Evolutionary conservation across 2,113 vertebrate species (phyloP), one percentile per base, ranked within the genome.

Genomic region (Cololabis saira): DNA sequence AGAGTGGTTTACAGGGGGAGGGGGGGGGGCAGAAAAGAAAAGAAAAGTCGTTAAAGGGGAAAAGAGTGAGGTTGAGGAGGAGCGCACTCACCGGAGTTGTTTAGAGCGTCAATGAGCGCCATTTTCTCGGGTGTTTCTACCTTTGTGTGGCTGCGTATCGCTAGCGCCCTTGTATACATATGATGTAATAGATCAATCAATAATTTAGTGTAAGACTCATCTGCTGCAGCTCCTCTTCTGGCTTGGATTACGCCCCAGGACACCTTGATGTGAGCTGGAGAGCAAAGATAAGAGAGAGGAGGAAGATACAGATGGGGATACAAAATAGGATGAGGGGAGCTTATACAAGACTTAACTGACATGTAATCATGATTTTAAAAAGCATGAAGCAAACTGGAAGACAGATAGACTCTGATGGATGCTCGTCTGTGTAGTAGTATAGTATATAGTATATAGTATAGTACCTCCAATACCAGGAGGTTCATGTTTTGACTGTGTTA

Each of bases 111-210:
- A 77, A 71, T 41, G 12, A 60, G 19, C 18, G 9, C 43, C 18
- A 17, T 53, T 52, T 74, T 57, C 55, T 47, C 49, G 4, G 5
- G 33, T 74, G 21, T 56, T 55, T 61, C 62, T 24, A 54, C 50
- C 61, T 51, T 24, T 72, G 61, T 73, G 69, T 37, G 10, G 44
- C 56, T 45, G 61, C 59, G 55, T 59, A 27, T 72, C 65, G 67
- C 60, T 47, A 18, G 42, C 62, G 48, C 67, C 76, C 52, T 58
- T 72, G 59, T 61, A 69, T 77, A 72, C 70, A 70, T 24, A 54
- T 84, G 78, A 85, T 85, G 87, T 77, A 88, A 90, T 67, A 65
- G 80, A 60, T 59, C 37, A 40, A 88, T 90, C 78, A 89, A 91
- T 91, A 89, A 90, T 90, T 90, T 80, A 91, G 79, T 66, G 71